Evolutionary conservation across 2,113 vertebrate species (phyloP).

Genomic region (Deroptyus accipitrinus): DNA sequence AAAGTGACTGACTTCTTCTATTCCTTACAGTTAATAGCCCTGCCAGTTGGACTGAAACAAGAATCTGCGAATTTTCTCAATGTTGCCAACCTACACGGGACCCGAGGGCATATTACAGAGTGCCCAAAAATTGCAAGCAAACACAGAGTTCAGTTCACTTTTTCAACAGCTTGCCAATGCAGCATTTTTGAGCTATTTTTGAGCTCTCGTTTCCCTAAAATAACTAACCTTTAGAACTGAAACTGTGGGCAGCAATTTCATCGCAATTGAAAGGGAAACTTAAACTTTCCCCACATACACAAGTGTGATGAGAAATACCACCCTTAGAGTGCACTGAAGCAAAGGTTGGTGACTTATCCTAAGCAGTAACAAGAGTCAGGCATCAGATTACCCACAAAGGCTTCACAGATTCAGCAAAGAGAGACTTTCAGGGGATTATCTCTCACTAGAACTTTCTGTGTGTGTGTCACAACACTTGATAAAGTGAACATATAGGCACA

Average conservation of each 20-base stretch:
- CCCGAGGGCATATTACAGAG: background rate
- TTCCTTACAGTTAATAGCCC: background rate
- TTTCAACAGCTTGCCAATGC: background rate
- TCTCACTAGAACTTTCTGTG: background rate
- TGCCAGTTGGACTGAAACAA: background rate
- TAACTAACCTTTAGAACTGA: background rate
- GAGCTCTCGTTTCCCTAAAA: background rate
- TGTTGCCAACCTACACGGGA: fast-evolving
- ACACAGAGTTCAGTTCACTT: background rate
- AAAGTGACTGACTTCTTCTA: background rate
- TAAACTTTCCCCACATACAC: fast-evolving
- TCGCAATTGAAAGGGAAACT: background rate
- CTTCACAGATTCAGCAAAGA: background rate
- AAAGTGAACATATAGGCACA: background rate
- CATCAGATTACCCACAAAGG: background rate
- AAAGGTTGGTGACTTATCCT: background rate
- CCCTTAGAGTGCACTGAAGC: background rate
- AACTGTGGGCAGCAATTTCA: background rate
- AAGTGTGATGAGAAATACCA: background rate
- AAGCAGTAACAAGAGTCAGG: background rate
- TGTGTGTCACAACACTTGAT: background rate
- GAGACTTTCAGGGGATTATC: background rate
- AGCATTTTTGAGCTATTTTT: background rate
- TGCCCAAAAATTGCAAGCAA: background rate
- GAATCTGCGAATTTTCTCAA: background rate